Evolutionary conservation across 2,888 invertebrate genomes (phyloP), one percentile per base, ranked within the genome.

Genomic region (Pachymerium ferrugineum): DNA sequence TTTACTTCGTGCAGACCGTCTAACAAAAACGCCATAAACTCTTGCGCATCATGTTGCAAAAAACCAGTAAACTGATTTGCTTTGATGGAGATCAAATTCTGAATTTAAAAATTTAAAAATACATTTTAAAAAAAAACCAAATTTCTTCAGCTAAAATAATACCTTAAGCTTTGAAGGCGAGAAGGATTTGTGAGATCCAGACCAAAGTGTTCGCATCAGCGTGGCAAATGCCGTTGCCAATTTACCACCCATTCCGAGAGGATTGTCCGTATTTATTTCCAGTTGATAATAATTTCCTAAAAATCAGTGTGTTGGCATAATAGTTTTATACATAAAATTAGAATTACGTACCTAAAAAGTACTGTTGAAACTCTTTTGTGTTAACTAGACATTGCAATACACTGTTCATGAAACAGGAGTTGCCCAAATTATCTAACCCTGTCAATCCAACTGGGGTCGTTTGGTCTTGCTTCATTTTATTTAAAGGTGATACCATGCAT

Each of bases 1-100:
- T 71, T 74, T 75, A 78, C 79, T 78, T 83, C 83, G 76, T 84
- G 83, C 0, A 83, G 77, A 0, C 81, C 81, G 76, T 83, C 83
- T 14, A 83, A 76, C 12, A 86, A 79, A 78, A 83, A 84, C 14
- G 85, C 83, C 81, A 85, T 82, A 77, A 86, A 86, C 77, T 86
- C 86, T 77, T 85, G 85, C 1, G 86, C 85, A 78, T 86, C 86
- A 78, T 86, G 86, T 78, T 86, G 86, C 47, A 83, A 83, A 79
- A 82, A 85, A 14, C 85, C 85, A 31, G 82, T 82, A 77, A 86
- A 86, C 80, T 85, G 84, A 31, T 81, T 82, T 12, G 83, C 83
- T 78, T 85, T 85, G 78, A 81, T 80, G 2, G 84, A 82, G 29
- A 85, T 82, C 67, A 85, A 78, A 76, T 80, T 72, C 81, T 82